These are phyloP conservation scores for Diachasma alloeum DNA, from an alignment of 1,140 invertebrate genomes.

Conservation along the genomic window DNA sequence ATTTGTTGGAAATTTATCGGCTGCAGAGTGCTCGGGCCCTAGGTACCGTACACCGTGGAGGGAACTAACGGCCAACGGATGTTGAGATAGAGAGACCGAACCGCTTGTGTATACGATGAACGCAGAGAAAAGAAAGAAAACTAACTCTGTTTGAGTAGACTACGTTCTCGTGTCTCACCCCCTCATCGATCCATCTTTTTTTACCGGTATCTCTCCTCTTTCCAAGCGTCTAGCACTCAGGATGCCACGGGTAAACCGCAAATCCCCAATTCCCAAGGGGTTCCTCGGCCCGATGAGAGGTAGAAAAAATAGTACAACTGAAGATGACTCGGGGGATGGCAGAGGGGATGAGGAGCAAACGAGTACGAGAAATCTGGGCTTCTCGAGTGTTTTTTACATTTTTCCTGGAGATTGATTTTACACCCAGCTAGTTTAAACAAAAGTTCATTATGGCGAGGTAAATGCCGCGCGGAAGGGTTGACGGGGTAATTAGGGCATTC, in stretches of 20 bases:
- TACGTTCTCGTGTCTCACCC: conserved; percentile 22
- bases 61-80: conserved; percentile 1
- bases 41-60: background rate
- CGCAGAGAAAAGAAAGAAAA: background rate
- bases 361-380: background rate
- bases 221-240: conserved; percentile 44
- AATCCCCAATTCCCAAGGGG: conserved; percentile 45
- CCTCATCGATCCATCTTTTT: background rate
- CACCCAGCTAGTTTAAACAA: too few species aligned
- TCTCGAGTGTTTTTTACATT: background rate
- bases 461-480: too few species aligned
- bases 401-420: background rate
- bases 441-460: too few species aligned
- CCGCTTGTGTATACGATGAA: background rate
- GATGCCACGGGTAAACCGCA: conserved; percentile 45
- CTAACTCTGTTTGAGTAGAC: conserved; percentile 30
- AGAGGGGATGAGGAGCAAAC: background rate
- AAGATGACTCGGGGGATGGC: background rate
- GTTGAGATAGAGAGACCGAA: conserved; percentile 13
- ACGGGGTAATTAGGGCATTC: too few species aligned
- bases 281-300: background rate
- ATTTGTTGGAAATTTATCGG: conserved; percentile 49
- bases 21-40: conserved; percentile 21
- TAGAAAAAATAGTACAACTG: background rate
- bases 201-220: background rate